These are phyloP conservation scores for Drosophila ambigua DNA, from an alignment of 1,140 invertebrate genomes.

Conservation along the genomic window DNA sequence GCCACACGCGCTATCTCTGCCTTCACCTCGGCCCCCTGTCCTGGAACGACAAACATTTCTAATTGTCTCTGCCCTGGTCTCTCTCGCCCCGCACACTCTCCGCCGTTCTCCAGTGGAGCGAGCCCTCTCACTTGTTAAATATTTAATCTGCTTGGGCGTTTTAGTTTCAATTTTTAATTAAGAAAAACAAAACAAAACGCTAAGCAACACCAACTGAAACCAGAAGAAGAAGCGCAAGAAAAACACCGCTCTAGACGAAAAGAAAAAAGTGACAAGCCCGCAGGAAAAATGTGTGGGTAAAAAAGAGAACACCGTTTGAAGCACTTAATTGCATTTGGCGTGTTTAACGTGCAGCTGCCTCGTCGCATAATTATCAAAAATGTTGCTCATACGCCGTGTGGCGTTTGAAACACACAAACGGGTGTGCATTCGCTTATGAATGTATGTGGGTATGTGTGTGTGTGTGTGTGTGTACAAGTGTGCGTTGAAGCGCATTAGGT, in stretches of 20 bases:
- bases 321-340: slow-evolving; percentile 67
- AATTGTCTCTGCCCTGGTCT: slow-evolving; percentile 41
- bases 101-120: neutral
- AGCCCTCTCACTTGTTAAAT: slow-evolving; percentile 29
- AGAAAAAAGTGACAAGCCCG: neutral
- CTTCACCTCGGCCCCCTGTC: neutral
- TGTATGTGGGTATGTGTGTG: neutral
- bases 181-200: slow-evolving; percentile 32
- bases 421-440: neutral
- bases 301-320: slow-evolving; percentile 50
- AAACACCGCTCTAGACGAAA: neutral
- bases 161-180: slow-evolving; percentile 67
- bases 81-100: slow-evolving; percentile 4
- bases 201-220: slow-evolving; percentile 3
- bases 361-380: slow-evolving; percentile 73
- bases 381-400: slow-evolving; percentile 61
- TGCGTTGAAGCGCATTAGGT: slow-evolving; percentile 45
- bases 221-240: slow-evolving; percentile 1
- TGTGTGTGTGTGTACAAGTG: slow-evolving; percentile 17
- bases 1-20: slow-evolving; percentile 11
- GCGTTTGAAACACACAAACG: neutral
- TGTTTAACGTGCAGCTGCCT: slow-evolving; percentile 59
- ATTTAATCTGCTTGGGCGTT: slow-evolving; percentile 54
- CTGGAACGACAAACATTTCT: slow-evolving; percentile 17
- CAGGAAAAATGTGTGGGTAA: neutral